phyloP scores from a whole-genome alignment of 2,888 invertebrate species.

The Thyatira batis region DNA sequence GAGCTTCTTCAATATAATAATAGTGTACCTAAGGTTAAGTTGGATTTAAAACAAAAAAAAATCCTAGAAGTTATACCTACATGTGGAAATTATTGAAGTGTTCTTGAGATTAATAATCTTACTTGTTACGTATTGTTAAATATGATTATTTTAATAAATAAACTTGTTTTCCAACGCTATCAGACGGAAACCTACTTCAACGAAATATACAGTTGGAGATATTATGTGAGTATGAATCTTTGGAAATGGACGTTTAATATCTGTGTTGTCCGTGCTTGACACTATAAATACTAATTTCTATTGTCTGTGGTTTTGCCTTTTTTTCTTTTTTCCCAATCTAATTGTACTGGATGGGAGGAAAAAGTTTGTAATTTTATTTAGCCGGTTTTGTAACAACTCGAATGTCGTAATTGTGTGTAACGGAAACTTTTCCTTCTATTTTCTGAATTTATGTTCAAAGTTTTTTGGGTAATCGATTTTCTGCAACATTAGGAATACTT shows the following conservation, averaged over 20 bases:
- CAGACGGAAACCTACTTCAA: conserved; percentile 78
- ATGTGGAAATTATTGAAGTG: too few species aligned
- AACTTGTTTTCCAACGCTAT: conserved; percentile 60
- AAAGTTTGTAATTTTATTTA: conserved; percentile 31
- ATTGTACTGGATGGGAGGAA: conserved; percentile 57
- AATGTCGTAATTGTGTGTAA: conserved; percentile 26
- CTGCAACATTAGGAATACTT: neutral
- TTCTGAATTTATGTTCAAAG: conserved; percentile 16
- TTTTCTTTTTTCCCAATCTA: conserved; percentile 26
- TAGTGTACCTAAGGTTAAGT: too few species aligned
- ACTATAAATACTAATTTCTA: neutral
- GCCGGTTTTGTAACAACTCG: conserved; percentile 18
- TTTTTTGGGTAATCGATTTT: conserved; percentile 23
- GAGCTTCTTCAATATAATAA: too few species aligned
- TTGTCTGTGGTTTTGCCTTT: conserved; percentile 16
- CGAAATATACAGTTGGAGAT: conserved; percentile 76
- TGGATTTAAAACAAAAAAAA: too few species aligned
- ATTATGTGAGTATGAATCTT: conserved; percentile 67
- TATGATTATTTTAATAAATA: conserved; percentile 20
- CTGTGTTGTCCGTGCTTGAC: conserved; percentile 14
- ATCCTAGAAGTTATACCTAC: too few species aligned
- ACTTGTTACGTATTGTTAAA: conserved; percentile 4
- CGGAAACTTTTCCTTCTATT: conserved; percentile 24
- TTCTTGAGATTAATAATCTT: too few species aligned
- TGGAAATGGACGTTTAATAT: conserved; percentile 10